Evolutionary conservation across 2,113 vertebrate species (phyloP).

Genomic region (Albula goreensis): DNA sequence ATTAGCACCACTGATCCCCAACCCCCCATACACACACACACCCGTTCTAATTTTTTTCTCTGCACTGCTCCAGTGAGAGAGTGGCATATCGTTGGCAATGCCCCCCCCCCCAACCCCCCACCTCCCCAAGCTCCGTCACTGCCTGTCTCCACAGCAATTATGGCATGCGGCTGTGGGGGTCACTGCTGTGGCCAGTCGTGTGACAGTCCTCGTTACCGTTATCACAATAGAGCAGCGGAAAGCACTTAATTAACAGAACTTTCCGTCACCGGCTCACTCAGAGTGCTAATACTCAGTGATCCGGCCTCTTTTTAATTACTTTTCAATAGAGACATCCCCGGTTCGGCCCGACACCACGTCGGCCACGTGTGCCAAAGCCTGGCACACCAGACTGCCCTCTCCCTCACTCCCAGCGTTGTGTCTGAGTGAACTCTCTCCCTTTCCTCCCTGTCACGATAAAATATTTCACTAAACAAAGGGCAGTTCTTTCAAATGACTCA

Average conservation of each 20-base stretch:
- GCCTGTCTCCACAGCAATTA: conserved; percentile 37
- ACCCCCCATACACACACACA: neutral
- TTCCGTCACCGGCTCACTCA: conserved; percentile 63
- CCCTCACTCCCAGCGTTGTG: neutral
- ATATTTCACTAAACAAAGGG: neutral
- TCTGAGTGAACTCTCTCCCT: neutral
- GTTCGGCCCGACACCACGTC: conserved; percentile 37
- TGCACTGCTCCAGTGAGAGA: neutral
- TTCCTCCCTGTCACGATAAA: neutral
- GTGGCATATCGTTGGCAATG: neutral
- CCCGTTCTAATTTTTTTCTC: conserved; percentile 29
- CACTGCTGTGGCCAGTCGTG: conserved; percentile 50
- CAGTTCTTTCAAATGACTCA: neutral
- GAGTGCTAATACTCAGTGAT: conserved; percentile 49
- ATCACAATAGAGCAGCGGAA: conserved; percentile 59
- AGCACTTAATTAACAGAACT: conserved; percentile 69
- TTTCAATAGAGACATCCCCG: conserved; percentile 48
- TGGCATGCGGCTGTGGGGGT: conserved; percentile 47
- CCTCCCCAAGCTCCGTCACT: conserved; percentile 8
- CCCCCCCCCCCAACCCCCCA: neutral
- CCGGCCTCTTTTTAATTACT: conserved; percentile 63
- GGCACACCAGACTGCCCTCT: neutral
- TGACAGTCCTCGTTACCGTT: conserved; percentile 63
- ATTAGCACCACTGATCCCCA: conserved; percentile 1
- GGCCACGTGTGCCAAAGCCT: neutral